Evolutionary conservation across 2,113 vertebrate genomes (phyloP), one percentile per base, ranked within the genome.

Genomic region (Plectropomus leopardus): DNA sequence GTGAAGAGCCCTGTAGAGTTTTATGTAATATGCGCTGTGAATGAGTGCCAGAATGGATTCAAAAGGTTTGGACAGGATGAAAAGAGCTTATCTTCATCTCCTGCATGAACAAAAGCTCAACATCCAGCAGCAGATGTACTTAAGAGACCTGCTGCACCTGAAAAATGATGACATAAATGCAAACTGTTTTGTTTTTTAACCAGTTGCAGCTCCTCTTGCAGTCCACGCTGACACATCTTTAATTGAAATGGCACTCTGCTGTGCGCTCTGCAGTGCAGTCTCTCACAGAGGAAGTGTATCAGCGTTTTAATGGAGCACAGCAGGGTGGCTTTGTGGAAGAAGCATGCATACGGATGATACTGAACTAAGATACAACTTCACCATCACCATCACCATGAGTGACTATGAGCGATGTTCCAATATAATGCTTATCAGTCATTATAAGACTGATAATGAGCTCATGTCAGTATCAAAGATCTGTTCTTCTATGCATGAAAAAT

Each of bases 241-340:
- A 76, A 84, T 82, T 82, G 75, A 79, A 77, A 73, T 30, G 66
- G 45, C 63, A 70, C 66, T 76, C 66, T 28, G 64, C 60, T 64
- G 65, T 28, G 67, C 0, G 1, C 72, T 54, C 19, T 30, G 64
- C 14, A 8, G 61, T 8, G 15, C 26, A 23, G 26, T 45, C 6
- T 63, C 72, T 50, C 42, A 16, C 65, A 67, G 60, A 57, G 64
- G 78, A 76, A 76, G 63, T 34, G 9, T 53, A 61, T 17, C 17
- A 30, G 44, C 58, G 51, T 84, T 72, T 47, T 72, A 60, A 64
- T 69, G 14, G 26, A 44, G 14, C 30, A 9, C 67, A 58, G 54
- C 21, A 54, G 40, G 67, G 28, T 3, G 0, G 7, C 55, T 78
- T 63, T 75, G 42, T 63, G 42, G 21, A 72, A 47, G 26, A 72